Conservation (phyloP, 2,113 vertebrate species). For the Telmatochromis brachygnathus region DNA sequence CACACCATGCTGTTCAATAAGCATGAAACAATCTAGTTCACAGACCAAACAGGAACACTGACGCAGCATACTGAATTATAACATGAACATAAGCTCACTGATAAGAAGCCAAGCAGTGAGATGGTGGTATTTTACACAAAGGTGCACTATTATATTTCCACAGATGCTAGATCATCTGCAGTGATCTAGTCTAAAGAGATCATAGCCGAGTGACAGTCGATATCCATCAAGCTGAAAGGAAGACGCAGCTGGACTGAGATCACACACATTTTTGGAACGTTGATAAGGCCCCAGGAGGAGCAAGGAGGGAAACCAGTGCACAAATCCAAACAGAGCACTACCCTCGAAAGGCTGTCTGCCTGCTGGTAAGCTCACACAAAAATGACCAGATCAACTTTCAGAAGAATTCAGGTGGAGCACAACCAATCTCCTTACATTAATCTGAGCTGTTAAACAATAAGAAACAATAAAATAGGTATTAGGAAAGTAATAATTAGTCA, state of each 20-base stretch:
- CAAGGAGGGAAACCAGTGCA: neutral
- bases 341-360: neutral
- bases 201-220: neutral
- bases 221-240: neutral
- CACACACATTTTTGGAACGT: conserved; percentile 19
- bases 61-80: neutral
- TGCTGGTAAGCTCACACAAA: neutral
- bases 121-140: neutral
- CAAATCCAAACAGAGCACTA: neutral
- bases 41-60: neutral
- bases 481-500: neutral
- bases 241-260: conserved; percentile 43
- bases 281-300: neutral
- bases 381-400: neutral
- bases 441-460: neutral
- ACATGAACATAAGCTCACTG: neutral
- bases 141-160: neutral
- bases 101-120: neutral
- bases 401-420: neutral
- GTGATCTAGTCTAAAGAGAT: neutral
- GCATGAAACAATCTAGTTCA: neutral
- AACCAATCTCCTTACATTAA: neutral
- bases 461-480: neutral
- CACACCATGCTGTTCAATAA: neutral
- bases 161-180: neutral